These are phyloP conservation scores for Zapus hudsonius DNA, from an alignment of 2,113 vertebrate species.

Conservation along the genomic window DNA sequence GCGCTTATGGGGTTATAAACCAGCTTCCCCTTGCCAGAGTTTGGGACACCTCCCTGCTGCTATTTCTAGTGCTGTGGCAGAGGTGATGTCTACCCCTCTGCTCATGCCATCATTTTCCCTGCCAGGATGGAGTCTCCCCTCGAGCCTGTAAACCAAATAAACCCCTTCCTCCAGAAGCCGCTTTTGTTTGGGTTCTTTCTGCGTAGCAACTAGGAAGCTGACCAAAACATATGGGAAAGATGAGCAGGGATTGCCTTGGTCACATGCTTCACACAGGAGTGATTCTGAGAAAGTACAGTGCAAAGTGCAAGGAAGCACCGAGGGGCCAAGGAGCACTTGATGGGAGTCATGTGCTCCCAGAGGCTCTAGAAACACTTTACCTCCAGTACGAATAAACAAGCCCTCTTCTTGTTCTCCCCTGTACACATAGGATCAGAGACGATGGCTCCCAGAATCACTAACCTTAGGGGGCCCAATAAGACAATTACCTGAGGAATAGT, in stretches of 20 bases:
- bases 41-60: too few species aligned
- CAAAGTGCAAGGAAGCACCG: background rate
- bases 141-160: too few species aligned
- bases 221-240: background rate
- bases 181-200: too few species aligned
- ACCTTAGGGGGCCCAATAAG: background rate
- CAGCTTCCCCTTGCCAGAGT: too few species aligned
- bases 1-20: too few species aligned
- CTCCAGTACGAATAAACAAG: too few species aligned
- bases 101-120: too few species aligned
- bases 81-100: too few species aligned
- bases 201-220: too few species aligned
- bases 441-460: background rate
- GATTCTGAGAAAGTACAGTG: background rate
- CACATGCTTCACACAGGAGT: background rate
- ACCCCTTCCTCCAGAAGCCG: too few species aligned
- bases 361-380: background rate
- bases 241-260: background rate
- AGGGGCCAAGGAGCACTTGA: background rate
- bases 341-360: fast-evolving
- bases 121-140: too few species aligned
- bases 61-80: too few species aligned
- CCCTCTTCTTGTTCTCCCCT: background rate
- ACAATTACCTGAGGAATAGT: background rate
- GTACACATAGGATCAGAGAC: background rate